phyloP scores from a whole-genome alignment of 2,113 vertebrate genomes.

The Gracilinanus agilis region DNA sequence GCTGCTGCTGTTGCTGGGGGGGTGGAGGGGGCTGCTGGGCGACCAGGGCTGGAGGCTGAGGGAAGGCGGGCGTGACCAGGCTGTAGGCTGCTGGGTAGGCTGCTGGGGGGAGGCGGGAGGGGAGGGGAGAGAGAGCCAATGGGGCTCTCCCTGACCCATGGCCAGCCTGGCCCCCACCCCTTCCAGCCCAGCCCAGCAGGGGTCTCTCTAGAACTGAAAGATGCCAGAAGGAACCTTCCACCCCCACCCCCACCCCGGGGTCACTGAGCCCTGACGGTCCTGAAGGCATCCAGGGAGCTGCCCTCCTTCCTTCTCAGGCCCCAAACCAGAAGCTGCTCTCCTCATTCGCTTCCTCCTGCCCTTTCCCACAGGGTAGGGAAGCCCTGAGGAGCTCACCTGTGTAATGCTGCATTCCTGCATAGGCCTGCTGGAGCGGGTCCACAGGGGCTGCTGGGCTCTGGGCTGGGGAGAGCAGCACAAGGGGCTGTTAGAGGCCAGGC shows the following conservation, averaged over 20 bases:
- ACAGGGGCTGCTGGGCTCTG: conserved; percentile 91
- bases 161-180: not conserved
- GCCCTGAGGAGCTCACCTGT: conserved; percentile 85
- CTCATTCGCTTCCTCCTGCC: not conserved
- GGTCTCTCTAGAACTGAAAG: not conserved
- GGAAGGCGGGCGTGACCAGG: conserved; percentile 92
- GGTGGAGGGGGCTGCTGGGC: conserved; percentile 92
- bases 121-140: not conserved
- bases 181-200: not conserved
- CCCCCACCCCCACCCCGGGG: no score
- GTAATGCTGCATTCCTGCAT: conserved; percentile 96
- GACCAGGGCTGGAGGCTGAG: conserved; percentile 91
- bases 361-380: not conserved
- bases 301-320: no score
- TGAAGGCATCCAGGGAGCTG: no score
- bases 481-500: conserved; percentile 2
- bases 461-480: conserved; percentile 81
- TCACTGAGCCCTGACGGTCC: no score
- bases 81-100: conserved; percentile 94
- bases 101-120: conserved; percentile 81
- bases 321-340: not conserved
- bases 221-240: not conserved
- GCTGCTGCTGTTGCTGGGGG: conserved; percentile 87
- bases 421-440: conserved; percentile 95
- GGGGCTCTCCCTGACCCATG: not conserved